Evolutionary conservation across 2,888 invertebrate genomes (phyloP), one percentile per base, ranked within the genome.

Genomic region (Caenorhabditis panamensis): DNA sequence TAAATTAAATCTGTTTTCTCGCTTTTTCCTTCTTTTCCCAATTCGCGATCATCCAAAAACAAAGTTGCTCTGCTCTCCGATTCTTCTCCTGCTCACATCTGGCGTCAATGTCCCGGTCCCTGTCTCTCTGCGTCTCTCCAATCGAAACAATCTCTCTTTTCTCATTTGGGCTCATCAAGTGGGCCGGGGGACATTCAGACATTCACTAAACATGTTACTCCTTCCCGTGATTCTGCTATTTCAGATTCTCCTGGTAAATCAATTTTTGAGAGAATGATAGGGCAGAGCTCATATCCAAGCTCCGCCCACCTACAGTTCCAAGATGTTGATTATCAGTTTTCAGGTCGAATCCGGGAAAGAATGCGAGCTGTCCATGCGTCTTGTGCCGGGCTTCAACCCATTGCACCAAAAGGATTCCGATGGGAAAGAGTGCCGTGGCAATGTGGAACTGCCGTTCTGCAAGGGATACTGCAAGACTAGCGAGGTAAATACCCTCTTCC

Each of bases 401-500:
- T 53, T 75, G 0, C 41, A 41, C 28, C 69, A 81, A 41, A 20
- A 31, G 18, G 79, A 80, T 49, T 16, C 59, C 2, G 49, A 66
- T 16, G 82, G 82, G 28, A 69, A 72, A 61, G 67, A 68, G 18
- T 84, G 84, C 56, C 72, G 79, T n/a, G 84, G 84, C 56, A 78
- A 68, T 16, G 79, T 84, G 22, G 69, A 73, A 26, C 63, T 84
- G 18, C 84, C 84, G n/a, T 73, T 84, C 9, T 84, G 84, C 62
- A 72, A 69, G 44, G 84, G 84, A n/a, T 84, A 71, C 79, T 84
- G 84, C 56, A 84, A 82, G 71, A 82, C 84, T 20, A 82, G 82
- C 41, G 84, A 84, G 77, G 84, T 84, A 24, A n/a, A n/a, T n/a
- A n/a, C n/a, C n/a, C 2, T 41, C 2, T 41, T 41, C 2, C 2